Conservation (phyloP, 2,888 invertebrate genomes). For the Tethea ocularis region DNA sequence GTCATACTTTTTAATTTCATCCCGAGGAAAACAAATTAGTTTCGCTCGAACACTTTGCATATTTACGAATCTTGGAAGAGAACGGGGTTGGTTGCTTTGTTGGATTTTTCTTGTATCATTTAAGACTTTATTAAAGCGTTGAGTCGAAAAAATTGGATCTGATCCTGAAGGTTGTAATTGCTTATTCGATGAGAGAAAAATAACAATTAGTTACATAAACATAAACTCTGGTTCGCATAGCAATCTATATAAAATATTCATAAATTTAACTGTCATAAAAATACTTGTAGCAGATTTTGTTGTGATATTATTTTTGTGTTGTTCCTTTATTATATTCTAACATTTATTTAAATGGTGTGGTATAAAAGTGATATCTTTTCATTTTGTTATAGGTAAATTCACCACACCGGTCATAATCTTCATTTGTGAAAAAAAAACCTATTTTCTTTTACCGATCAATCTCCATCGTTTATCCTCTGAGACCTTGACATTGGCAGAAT, state of each 20-base stretch:
- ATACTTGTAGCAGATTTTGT: no score
- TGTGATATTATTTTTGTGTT: no score
- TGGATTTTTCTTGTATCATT: slow-evolving; percentile 39
- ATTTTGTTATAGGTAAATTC: no score
- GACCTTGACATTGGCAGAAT: no score
- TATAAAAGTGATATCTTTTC: no score
- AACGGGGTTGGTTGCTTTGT: slow-evolving; percentile 46
- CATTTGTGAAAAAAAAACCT: no score
- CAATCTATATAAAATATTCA: background rate
- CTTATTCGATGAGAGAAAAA: background rate
- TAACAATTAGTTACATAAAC: background rate
- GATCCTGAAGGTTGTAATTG: background rate
- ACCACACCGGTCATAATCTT: no score
- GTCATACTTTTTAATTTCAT: slow-evolving; percentile 79
- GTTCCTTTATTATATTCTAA: no score
- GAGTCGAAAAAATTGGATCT: background rate
- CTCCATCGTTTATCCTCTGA: no score
- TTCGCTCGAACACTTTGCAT: slow-evolving; percentile 67
- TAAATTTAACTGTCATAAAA: no score
- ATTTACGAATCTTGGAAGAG: slow-evolving; percentile 62
- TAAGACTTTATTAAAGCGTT: slow-evolving; percentile 14
- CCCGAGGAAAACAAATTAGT: slow-evolving; percentile 69
- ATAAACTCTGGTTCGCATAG: background rate
- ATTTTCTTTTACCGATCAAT: no score
- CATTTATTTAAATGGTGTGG: no score